Conservation (phyloP, 2,888 invertebrate species). For the Caenorhabditis panamensis region DNA sequence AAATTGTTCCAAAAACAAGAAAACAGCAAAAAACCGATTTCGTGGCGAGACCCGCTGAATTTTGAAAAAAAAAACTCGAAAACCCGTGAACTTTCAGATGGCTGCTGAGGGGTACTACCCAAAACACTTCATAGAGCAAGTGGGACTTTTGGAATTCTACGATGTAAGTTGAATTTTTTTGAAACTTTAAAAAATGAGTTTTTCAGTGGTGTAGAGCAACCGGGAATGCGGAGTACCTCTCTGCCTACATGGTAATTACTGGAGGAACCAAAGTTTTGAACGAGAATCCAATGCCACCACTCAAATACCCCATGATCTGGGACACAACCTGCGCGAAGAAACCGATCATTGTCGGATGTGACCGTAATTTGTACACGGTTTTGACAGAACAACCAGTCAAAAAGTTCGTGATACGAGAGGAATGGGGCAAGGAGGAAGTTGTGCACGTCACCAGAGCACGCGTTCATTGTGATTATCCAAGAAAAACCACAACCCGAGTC, state of each 20-base stretch:
- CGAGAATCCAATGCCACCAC: background rate
- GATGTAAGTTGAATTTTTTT: slow-evolving; percentile 5
- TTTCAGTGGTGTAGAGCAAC: slow-evolving; percentile 1
- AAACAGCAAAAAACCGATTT: too few relatives aligned
- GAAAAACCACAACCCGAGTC: too few relatives aligned
- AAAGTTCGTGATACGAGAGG: background rate
- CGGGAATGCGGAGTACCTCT: slow-evolving; percentile 10
- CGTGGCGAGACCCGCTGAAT: too few relatives aligned
- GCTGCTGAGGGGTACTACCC: background rate
- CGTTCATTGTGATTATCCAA: too few relatives aligned
- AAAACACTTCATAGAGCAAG: background rate
- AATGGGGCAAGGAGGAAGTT: too few relatives aligned
- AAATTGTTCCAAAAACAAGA: too few relatives aligned
- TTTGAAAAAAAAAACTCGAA: too few relatives aligned
- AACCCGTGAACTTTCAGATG: slow-evolving; percentile 17
- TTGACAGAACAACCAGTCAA: background rate
- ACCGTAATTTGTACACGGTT: background rate
- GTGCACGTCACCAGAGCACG: too few relatives aligned
- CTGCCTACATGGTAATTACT: slow-evolving; percentile 12
- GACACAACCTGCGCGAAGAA: background rate
- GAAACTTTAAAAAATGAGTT: background rate
- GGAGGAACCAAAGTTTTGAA: background rate
- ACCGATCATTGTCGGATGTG: background rate
- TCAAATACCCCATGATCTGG: background rate
- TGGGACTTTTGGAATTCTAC: slow-evolving; percentile 13